Base-by-base conservation (phyloP, 2,797 vertebrate species). In the Eulemur coronatus region DNA sequence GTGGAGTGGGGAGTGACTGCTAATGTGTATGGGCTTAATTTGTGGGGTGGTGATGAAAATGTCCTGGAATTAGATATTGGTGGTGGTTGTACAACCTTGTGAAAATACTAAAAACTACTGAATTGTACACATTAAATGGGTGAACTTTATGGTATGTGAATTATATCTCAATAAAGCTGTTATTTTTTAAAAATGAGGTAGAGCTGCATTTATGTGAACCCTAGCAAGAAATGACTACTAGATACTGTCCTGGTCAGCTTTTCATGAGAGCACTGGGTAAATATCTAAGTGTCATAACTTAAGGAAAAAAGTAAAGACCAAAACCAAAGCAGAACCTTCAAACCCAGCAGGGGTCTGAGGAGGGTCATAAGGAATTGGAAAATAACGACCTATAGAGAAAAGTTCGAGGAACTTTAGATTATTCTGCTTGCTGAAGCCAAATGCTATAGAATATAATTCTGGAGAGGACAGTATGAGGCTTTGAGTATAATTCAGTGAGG, bases 111-210 rank as follows among this genome's bases (percentile, higher is more conserved):
- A 90, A 81, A 82, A n/a, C 35, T 46, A 59, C 9, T 65, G 72
- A 93, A 14, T 38, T 84, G 52, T 30, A 76, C 0, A 15, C 41
- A 84, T 79, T 89, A 95, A 92, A 30, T 87, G 76, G 24, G 70
- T 50, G 41, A 96, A 87, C 7, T 92, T 72, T 69, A 33, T 88
- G 35, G 50, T 75, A 89, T 87, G 28, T 90, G 50, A 93, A 91
- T 73, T 95, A 84, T 72, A 93, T 90, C 13, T 43, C 5, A 63
- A 93, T 67, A 93, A 96, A 79, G 35, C 43, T 59, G 4, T 48
- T 93, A 67, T 57, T 88, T 76, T 7, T 50, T 33, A 48, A 75
- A 91, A 75, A 43, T 84, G 43, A 91, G 35, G 13, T n/a, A 92
- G 35, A 88, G 28, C 7, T 90, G 15, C 26, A 86, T 76, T 96